Conservation (phyloP, 2,797 vertebrate genomes). For the Falco biarmicus region DNA sequence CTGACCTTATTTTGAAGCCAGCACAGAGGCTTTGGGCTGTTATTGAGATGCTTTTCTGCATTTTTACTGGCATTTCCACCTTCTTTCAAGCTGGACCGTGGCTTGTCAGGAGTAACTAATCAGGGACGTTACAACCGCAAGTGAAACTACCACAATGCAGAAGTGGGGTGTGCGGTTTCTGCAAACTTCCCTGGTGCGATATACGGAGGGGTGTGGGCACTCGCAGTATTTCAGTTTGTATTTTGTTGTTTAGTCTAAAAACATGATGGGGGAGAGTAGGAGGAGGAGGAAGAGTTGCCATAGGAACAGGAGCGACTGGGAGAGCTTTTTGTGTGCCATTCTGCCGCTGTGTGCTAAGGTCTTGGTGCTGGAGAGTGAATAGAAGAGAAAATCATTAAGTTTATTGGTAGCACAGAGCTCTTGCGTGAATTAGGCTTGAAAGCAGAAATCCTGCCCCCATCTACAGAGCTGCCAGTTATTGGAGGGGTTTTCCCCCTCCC, state of each 20-base stretch:
- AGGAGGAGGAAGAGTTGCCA: conserved; percentile 65
- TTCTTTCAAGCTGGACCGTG: background rate
- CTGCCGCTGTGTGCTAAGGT: background rate
- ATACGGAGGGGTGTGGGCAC: background rate
- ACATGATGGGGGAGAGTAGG: conserved; percentile 41
- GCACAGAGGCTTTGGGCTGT: background rate
- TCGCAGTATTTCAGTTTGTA: background rate
- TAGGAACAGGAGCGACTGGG: conserved; percentile 46
- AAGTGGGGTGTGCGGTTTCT: background rate
- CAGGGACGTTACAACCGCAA: background rate
- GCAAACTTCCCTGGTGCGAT: background rate
- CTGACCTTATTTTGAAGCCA: background rate
- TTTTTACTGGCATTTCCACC: background rate
- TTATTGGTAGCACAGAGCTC: background rate
- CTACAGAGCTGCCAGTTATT: background rate
- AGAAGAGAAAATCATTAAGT: background rate
- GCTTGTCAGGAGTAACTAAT: background rate
- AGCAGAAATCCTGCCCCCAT: background rate
- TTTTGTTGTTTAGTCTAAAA: conserved; percentile 59
- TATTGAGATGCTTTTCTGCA: background rate
- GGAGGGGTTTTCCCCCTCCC: background rate
- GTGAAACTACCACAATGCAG: background rate
- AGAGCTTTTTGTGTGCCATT: conserved; percentile 42
- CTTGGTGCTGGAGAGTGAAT: conserved; percentile 9
- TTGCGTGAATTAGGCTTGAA: background rate